These are phyloP conservation scores for Ranitomeya variabilis DNA, from an alignment of 2,113 vertebrate genomes.

Conservation along the genomic window DNA sequence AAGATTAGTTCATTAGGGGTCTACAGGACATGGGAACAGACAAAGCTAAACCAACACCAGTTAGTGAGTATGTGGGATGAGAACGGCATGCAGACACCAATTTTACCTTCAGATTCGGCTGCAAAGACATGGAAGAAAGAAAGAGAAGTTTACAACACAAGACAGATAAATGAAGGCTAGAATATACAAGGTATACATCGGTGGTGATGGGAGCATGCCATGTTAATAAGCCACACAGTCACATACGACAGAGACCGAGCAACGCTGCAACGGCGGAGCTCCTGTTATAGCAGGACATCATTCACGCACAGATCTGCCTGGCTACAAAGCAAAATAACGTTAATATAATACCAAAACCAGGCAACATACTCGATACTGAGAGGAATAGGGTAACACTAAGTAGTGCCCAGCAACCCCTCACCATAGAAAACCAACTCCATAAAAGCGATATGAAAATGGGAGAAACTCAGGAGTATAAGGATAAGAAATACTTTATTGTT, in stretches of 20 bases:
- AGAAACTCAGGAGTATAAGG: too few species aligned
- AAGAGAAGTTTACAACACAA: constrained; percentile 50
- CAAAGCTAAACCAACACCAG: background rate
- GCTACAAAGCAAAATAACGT: background rate
- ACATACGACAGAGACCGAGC: background rate
- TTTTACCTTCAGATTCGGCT: constrained; percentile 98
- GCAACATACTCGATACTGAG: too few species aligned
- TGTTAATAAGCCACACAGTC: constrained; percentile 14
- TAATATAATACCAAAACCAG: too few species aligned
- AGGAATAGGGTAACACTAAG: too few species aligned
- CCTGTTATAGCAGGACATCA: background rate
- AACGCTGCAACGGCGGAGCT: background rate
- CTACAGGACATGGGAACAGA: background rate
- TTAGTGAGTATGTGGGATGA: constrained; percentile 2
- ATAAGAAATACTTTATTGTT: too few species aligned
- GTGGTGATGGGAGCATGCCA: background rate
- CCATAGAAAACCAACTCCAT: too few species aligned
- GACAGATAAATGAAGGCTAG: background rate
- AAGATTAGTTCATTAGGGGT: background rate
- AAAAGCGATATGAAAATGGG: too few species aligned
- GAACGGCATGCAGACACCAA: constrained; percentile 68
- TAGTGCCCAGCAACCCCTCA: too few species aligned
- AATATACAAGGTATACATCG: background rate
- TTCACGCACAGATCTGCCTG: background rate
- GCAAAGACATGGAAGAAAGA: constrained; percentile 75